Conservation (phyloP, 2,113 vertebrate genomes). For the Chiloscyllium plagiosum region DNA sequence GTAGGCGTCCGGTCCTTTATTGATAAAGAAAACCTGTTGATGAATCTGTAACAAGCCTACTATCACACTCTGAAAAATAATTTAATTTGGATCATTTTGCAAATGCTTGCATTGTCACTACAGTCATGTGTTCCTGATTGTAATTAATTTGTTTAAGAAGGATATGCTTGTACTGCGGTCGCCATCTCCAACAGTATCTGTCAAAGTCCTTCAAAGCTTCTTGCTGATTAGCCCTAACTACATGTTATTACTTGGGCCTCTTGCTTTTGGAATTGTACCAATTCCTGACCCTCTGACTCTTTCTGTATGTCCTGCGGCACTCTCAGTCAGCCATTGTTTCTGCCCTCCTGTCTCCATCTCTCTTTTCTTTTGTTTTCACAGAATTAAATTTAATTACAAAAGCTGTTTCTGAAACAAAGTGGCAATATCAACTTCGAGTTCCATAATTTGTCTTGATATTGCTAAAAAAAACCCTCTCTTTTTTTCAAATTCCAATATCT, state of each 20-base stretch:
- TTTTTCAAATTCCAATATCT: no score
- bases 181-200: not conserved
- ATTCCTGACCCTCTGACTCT: not conserved
- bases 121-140: not conserved
- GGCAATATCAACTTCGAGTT: not conserved
- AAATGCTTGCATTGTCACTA: not conserved
- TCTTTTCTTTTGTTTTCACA: not conserved
- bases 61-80: not conserved
- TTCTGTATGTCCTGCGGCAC: no score
- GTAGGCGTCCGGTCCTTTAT: not conserved
- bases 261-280: not conserved
- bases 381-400: not conserved
- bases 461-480: no score
- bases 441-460: not conserved
- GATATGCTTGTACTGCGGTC: not conserved
- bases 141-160: not conserved
- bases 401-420: not conserved
- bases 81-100: not conserved
- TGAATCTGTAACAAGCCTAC: not conserved
- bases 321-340: not conserved
- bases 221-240: not conserved
- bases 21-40: not conserved
- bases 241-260: not conserved
- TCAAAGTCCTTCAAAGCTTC: not conserved
- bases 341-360: not conserved